Evolutionary conservation across 2,113 vertebrate species (phyloP).

Genomic region (Brachyhypopomus occidentalis): DNA sequence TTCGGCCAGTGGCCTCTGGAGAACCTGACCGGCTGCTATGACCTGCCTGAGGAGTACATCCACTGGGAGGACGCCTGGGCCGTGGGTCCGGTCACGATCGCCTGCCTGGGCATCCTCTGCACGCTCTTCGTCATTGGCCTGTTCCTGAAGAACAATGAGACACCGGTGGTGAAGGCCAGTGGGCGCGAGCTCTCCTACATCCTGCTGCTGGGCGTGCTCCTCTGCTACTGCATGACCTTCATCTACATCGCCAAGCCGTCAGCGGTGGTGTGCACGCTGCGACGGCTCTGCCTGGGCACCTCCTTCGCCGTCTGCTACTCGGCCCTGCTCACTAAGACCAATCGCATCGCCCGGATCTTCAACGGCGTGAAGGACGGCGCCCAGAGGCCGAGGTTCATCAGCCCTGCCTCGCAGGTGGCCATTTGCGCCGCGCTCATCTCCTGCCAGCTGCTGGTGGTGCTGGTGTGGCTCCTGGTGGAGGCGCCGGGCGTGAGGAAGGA

Average conservation of each 20-base stretch:
- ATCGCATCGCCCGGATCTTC: conserved; percentile 96
- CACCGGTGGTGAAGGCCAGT: conserved; percentile 93
- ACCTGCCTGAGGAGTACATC: conserved; percentile 95
- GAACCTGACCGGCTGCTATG: conserved; percentile 89
- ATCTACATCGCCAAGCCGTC: conserved; percentile 95
- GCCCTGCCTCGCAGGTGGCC: conserved; percentile 91
- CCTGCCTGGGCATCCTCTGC: conserved; percentile 90
- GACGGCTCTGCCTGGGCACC: conserved; percentile 89
- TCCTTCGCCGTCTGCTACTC: conserved; percentile 97
- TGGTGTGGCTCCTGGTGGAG: conserved; percentile 93
- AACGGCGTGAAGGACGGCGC: conserved; percentile 91
- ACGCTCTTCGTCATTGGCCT: conserved; percentile 90
- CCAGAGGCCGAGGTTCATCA: conserved; percentile 93
- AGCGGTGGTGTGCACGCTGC: conserved; percentile 85
- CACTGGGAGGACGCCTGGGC: conserved; percentile 96
- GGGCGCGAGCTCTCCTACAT: conserved; percentile 98
- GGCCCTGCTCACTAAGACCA: conserved; percentile 95
- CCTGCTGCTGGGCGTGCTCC: conserved; percentile 88
- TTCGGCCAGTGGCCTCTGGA: conserved; percentile 91
- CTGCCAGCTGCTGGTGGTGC: conserved; percentile 91
- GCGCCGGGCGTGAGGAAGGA: conserved; percentile 92
- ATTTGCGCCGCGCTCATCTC: conserved; percentile 95
- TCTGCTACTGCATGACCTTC: conserved; percentile 98
- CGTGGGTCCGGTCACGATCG: conserved; percentile 90
- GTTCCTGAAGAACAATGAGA: conserved; percentile 90